Evolutionary conservation across 2,797 vertebrate genomes (phyloP).

Genomic region (Saxicola maurus): DNA sequence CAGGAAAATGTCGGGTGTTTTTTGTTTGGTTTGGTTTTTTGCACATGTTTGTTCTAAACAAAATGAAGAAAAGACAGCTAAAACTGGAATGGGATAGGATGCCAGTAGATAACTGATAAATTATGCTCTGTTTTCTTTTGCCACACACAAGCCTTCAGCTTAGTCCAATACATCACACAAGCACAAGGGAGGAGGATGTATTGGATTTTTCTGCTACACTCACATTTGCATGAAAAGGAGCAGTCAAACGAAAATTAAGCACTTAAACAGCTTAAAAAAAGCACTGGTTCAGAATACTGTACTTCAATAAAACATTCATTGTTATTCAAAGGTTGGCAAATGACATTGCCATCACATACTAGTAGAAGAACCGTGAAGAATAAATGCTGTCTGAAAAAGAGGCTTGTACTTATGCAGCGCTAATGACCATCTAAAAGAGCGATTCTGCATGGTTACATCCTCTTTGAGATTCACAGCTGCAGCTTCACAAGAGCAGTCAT

Average conservation of each 20-base stretch:
- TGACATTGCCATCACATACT: conserved; percentile 12
- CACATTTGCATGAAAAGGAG: conserved; percentile 40
- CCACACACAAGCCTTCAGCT: background rate
- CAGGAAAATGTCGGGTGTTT: background rate
- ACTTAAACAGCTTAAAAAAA: conserved; percentile 45
- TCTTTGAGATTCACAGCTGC: conserved; percentile 47
- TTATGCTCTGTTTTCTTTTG: background rate
- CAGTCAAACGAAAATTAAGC: conserved; percentile 27
- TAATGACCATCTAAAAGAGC: conserved; percentile 38
- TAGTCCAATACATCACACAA: background rate
- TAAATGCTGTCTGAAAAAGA: conserved; percentile 41
- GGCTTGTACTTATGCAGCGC: background rate
- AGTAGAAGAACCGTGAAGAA: conserved; percentile 36
- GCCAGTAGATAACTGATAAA: background rate
- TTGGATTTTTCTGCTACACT: conserved; percentile 12
- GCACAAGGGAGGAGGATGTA: background rate
- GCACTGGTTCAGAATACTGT: conserved; percentile 32
- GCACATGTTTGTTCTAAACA: background rate
- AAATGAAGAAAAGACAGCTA: background rate
- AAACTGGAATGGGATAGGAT: background rate
- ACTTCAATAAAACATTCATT: conserved; percentile 59
- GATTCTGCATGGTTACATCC: conserved; percentile 34
- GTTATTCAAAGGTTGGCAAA: conserved; percentile 48
- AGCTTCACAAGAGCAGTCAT: conserved; percentile 36
- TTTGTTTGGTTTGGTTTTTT: background rate